Conservation (phyloP, 2,888 invertebrate species). For the Phengaris arion region DNA sequence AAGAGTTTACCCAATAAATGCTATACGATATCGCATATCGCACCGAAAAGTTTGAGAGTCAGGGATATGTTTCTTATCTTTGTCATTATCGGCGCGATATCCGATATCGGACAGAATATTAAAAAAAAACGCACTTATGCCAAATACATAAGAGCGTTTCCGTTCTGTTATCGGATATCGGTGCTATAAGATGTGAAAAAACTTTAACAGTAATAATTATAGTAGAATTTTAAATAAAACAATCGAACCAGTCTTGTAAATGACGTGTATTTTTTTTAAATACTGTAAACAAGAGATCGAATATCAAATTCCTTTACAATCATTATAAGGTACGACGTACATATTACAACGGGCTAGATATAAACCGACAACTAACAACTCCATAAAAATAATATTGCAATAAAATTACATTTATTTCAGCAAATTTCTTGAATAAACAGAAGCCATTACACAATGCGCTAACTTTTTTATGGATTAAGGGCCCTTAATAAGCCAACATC, state of each 20-base stretch:
- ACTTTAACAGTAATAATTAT: no score
- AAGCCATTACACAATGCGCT: not conserved
- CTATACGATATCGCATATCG: no score
- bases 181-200: no score
- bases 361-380: conserved; percentile 26
- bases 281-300: conserved; percentile 79
- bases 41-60: no score
- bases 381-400: conserved; percentile 26
- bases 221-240: conserved; percentile 78
- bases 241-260: conserved; percentile 71
- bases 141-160: no score
- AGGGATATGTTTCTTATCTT: no score
- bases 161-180: no score
- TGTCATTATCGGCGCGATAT: no score
- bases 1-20: no score
- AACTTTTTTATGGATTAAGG: not conserved
- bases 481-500: not conserved
- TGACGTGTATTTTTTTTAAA: conserved; percentile 75
- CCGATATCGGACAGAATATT: no score
- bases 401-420: conserved; percentile 14
- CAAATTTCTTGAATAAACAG: not conserved
- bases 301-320: conserved; percentile 62
- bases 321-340: conserved; percentile 48
- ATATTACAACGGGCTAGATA: conserved; percentile 27
- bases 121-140: no score